Conservation (phyloP, 1,140 invertebrate species). For the Triops longicaudatus region DNA sequence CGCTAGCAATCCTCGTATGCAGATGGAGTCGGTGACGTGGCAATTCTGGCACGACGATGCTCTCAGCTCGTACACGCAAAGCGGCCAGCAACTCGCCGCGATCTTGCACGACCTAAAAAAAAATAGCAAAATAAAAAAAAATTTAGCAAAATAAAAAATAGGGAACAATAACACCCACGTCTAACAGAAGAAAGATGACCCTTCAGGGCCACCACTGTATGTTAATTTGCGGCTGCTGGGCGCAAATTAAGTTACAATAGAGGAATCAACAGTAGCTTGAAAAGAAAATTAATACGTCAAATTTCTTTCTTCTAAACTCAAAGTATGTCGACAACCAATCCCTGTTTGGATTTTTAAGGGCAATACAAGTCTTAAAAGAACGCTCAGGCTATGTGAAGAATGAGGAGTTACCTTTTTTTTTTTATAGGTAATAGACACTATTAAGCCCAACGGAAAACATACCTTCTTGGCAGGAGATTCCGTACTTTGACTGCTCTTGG, state of each 20-base stretch:
- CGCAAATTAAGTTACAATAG: neutral
- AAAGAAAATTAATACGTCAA: neutral
- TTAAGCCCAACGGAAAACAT: neutral
- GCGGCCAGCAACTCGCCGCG: slow-evolving; percentile 61
- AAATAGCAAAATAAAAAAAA: neutral
- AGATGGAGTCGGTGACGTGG: slow-evolving; percentile 74
- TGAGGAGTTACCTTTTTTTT: neutral
- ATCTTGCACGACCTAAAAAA: slow-evolving; percentile 49
- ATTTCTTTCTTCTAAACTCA: neutral
- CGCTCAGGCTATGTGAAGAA: neutral
- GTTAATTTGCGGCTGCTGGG: neutral
- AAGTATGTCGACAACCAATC: too few relatives aligned
- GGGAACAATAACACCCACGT: neutral
- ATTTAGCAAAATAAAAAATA: neutral
- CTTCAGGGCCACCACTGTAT: neutral
- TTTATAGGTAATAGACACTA: neutral
- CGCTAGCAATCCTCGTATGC: slow-evolving; percentile 80
- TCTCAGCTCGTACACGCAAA: slow-evolving; percentile 58
- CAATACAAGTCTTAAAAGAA: neutral
- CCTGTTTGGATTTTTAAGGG: neutral
- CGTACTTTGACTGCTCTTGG: slow-evolving; percentile 38
- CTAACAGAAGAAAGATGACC: neutral
- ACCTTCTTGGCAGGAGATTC: slow-evolving; percentile 42
- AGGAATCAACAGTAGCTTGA: neutral
- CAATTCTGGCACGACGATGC: slow-evolving; percentile 65